Base-by-base conservation (phyloP, 2,888 invertebrate species). In the Chydorus sphaericus region DNA sequence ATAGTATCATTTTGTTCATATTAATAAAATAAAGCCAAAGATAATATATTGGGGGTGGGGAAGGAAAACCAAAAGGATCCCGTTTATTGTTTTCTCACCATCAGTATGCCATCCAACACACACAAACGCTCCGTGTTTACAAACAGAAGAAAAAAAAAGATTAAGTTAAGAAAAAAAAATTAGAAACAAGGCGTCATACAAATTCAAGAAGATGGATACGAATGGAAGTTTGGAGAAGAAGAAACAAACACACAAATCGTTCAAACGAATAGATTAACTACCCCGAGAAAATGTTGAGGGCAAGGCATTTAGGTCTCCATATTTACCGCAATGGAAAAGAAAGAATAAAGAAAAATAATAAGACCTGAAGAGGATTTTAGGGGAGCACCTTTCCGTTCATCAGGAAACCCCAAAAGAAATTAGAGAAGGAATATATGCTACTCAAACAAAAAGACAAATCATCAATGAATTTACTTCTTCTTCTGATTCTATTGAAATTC, bases 61-160 rank as follows among this genome's bases (percentile, higher is more conserved):
- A 44, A 23, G 44, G 23, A 44, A 44, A 44, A n/a, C 20, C 44
- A 20, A 44, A 38, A 44, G 14, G 20, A 23, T 44, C 23, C 44
- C 44, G 44, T 44, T 44, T 44, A 44, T 44, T 44, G 23, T 44
- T 44, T 16, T 44, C 44, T n/a, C n/a, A n/a, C n/a, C 44, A 23
- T 44, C 23, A 16, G 44, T 26, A 44, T 28, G 44, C 44, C 44
- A 44, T 23, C 18, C 44, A 44, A 44, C 23, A 28, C 28, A 44
- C 44, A 44, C 23, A 44, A n/a, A n/a, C n/a, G n/a, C n/a, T n/a
- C n/a, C n/a, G n/a, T n/a, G n/a, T n/a, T 44, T 44, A 44, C 44
- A 44, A n/a, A 44, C 10, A 18, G 28, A 23, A 26, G 5, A 8
- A 14, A 33, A 44, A 23, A 44, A 23, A 44, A 44, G 6, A n/a